Base-by-base conservation (phyloP, 2,113 vertebrate species). In the Calyptomena viridis region DNA sequence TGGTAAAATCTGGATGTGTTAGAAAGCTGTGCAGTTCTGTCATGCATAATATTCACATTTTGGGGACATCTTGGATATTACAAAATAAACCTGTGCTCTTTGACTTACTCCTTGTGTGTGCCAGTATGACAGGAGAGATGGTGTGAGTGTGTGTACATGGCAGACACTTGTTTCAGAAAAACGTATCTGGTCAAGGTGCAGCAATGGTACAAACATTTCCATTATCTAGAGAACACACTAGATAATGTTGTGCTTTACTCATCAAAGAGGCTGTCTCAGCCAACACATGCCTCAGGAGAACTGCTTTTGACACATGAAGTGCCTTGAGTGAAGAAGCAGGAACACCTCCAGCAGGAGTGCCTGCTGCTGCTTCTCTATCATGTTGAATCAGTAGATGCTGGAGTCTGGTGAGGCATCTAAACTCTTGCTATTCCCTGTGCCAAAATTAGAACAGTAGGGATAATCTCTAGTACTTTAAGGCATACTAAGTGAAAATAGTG, bases 391-490 rank as follows among this genome's bases (percentile, higher is more conserved):
- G 39, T 25, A 47, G 33, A 9, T 77, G 44, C 42, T 78, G 44
- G 27, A 46, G 16, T 74, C 39, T 35, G 62, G 27, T 87, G 52
- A 42, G 75, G 28, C 28, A 30, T 53, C 31, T 30, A 49, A 56
- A 37, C 28, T 89, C 46, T 60, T 68, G 20, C 22, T 49, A 19
- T 17, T 64, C 20, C 4, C 44, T 2, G 2, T 49, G 44, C 52
- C 49, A 67, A 77, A 88, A 55, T 62, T n/a, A 46, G 64, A 67
- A 50, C 0, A 0, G 25, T 37, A 5, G 2, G 2, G 42, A 4
- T 79, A 66, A 18, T 84, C 31, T 42, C 9, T 49, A 28, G 27
- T 62, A 33, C 28, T 90, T 31, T 11, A 56, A 66, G 50, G 31
- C 8, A 3, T 15, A 4, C 6, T 59, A 55, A 18, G 40, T 59